Evolutionary conservation across 2,797 vertebrate species (phyloP).

Genomic region (Buphagus erythrorhynchus): DNA sequence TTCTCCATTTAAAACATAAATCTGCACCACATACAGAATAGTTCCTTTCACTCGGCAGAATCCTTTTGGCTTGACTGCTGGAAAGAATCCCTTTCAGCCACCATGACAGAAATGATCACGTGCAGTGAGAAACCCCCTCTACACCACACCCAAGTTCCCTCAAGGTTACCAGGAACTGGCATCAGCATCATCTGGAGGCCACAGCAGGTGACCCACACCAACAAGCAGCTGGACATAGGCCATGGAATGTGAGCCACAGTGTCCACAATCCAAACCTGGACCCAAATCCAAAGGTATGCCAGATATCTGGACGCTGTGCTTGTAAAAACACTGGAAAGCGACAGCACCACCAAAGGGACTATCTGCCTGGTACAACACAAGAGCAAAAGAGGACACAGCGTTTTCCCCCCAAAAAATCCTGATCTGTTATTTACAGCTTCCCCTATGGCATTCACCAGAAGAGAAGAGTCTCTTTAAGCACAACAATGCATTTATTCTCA

Average conservation of each 20-base stretch:
- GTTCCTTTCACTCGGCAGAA: neutral
- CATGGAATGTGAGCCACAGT: neutral
- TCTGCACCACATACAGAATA: neutral
- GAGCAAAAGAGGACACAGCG: neutral
- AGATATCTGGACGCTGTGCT: neutral
- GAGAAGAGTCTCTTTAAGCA: neutral
- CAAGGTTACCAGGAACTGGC: neutral
- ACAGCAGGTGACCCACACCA: accelerated
- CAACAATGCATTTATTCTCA: neutral
- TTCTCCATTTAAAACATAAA: neutral
- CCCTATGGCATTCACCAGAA: accelerated
- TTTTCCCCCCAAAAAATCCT: neutral
- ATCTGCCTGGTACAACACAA: neutral
- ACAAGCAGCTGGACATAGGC: neutral
- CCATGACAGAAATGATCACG: neutral
- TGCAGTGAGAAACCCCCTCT: neutral
- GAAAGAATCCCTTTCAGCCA: neutral
- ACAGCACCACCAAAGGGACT: neutral
- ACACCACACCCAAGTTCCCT: neutral
- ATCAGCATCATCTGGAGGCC: neutral
- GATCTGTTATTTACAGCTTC: neutral
- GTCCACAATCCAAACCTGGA: neutral
- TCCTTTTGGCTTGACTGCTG: neutral
- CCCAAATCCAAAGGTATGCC: neutral
- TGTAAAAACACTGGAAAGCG: neutral